Conservation (phyloP, 2,113 vertebrate genomes). For the Chaetura pelagica region DNA sequence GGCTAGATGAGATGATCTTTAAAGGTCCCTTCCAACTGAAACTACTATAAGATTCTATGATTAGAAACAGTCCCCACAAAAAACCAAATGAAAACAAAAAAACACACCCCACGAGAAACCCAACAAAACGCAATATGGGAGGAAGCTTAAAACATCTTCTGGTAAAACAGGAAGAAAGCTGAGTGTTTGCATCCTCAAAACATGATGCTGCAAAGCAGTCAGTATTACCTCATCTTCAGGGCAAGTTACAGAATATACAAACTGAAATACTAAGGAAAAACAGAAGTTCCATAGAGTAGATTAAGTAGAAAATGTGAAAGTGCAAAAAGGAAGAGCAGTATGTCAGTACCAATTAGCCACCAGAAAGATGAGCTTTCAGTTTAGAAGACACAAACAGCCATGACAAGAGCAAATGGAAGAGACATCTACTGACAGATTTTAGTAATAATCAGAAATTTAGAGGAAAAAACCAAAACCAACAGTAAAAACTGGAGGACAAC, state of each 20-base stretch:
- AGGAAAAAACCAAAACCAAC: not conserved
- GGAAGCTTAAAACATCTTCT: not conserved
- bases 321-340: not conserved
- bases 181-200: not conserved
- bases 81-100: not conserved
- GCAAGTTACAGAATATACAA: not conserved
- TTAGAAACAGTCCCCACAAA: not conserved
- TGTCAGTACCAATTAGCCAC: not conserved
- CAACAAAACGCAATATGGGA: not conserved
- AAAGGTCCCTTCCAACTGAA: not conserved
- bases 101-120: too few relatives aligned
- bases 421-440: not conserved
- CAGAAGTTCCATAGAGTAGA: not conserved
- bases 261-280: not conserved
- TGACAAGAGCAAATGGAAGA: not conserved
- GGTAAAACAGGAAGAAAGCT: not conserved
- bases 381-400: not conserved
- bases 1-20: not conserved
- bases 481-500: not conserved
- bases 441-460: not conserved
- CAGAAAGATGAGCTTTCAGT: not conserved
- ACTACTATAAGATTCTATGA: not conserved
- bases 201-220: not conserved
- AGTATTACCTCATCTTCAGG: not conserved
- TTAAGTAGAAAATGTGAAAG: not conserved